Evolutionary conservation across 2,888 invertebrate genomes (phyloP).

Genomic region (Endotricha flammealis): DNA sequence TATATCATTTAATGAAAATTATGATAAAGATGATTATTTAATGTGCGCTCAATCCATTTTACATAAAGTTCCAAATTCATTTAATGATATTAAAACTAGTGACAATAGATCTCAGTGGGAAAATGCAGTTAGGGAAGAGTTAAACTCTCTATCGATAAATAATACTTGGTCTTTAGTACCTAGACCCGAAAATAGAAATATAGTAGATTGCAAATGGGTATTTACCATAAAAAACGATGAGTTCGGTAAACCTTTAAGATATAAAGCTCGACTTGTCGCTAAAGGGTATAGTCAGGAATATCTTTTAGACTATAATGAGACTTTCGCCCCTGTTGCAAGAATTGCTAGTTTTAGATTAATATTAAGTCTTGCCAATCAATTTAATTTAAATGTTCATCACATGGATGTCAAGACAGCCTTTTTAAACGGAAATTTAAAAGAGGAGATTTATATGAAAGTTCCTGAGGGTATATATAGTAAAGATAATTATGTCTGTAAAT

Average conservation of each 20-base stretch:
- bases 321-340: too few species aligned
- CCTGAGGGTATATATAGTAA: slow-evolving; percentile 18
- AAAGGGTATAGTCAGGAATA: slow-evolving; percentile 27
- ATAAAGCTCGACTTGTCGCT: slow-evolving; percentile 26
- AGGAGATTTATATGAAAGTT: too few species aligned
- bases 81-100: slow-evolving; percentile 12
- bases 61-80: slow-evolving; percentile 3
- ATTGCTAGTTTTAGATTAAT: too few species aligned
- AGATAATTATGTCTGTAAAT: slow-evolving; percentile 22
- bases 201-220: too few species aligned
- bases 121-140: slow-evolving; percentile 15
- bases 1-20: neutral
- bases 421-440: slow-evolving; percentile 14
- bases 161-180: slow-evolving; percentile 18
- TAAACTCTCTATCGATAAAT: slow-evolving; percentile 8
- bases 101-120: slow-evolving; percentile 14
- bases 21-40: neutral
- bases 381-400: slow-evolving; percentile 13
- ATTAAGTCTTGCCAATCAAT: too few species aligned
- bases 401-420: slow-evolving; percentile 17
- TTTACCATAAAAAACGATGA: too few species aligned
- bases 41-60: neutral
- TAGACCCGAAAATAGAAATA: slow-evolving; percentile 22
- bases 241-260: too few species aligned
- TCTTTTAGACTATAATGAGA: slow-evolving; percentile 20